phyloP scores from a whole-genome alignment of 92 coral and sea anemone species.

The Muricea muricata region DNA sequence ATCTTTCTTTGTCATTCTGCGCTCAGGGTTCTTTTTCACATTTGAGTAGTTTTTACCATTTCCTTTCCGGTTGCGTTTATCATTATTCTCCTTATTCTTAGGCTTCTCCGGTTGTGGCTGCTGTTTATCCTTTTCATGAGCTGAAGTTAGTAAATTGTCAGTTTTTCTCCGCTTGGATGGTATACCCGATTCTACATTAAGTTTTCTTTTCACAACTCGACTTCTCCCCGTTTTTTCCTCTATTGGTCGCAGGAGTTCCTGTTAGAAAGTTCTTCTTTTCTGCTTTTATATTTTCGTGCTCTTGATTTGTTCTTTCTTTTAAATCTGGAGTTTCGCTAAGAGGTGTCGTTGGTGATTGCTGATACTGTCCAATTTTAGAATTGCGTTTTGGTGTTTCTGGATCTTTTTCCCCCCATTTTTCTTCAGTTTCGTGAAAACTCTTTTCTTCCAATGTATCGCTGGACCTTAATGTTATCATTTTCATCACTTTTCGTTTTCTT shows the following conservation, averaged over 20 bases:
- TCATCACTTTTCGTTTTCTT: background rate
- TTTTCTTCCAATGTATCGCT: background rate
- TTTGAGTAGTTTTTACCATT: background rate
- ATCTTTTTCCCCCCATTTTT: constrained; percentile 13
- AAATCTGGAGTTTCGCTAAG: constrained; percentile 9
- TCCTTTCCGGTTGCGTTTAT: background rate
- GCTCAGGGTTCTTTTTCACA: background rate
- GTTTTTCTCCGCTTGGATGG: background rate
- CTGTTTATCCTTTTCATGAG: background rate
- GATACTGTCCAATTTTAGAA: background rate
- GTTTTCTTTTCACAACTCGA: background rate
- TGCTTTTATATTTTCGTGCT: background rate
- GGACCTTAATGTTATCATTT: background rate
- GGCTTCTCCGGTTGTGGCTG: background rate
- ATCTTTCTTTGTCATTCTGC: background rate
- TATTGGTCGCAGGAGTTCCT: background rate
- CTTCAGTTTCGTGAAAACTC: constrained; percentile 6
- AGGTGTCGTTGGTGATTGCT: background rate
- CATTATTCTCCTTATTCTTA: too few relatives aligned
- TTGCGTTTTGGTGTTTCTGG: background rate
- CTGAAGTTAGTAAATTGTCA: background rate
- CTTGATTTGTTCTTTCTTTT: background rate
- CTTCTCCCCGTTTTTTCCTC: background rate
- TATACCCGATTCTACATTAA: background rate
- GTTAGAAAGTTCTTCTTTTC: background rate